phyloP scores from a whole-genome alignment of 2,113 vertebrate genomes.

The Lethenteron camtschaticum region DNA sequence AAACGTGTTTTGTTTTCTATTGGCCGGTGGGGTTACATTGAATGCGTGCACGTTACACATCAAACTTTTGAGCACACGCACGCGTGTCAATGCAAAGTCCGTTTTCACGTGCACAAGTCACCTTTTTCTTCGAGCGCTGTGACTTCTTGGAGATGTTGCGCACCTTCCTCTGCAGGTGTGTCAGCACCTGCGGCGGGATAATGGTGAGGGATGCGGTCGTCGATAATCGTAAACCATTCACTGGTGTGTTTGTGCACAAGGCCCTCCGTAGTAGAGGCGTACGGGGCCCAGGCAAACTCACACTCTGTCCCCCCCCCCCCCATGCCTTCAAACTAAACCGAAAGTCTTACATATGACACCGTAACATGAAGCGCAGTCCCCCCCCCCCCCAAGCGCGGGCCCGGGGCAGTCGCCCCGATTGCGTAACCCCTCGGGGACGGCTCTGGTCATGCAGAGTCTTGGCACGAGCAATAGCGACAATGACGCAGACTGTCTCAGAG shows the following conservation, averaged over 20 bases:
- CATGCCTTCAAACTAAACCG: not conserved
- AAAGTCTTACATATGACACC: not conserved
- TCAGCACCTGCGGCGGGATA: constrained; percentile 27
- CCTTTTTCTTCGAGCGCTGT: constrained; percentile 43
- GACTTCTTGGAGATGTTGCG: constrained; percentile 58
- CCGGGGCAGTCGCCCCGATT: too few relatives aligned
- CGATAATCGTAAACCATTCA: not conserved
- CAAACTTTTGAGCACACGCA: too few relatives aligned
- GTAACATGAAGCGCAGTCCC: not conserved
- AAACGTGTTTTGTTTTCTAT: too few relatives aligned
- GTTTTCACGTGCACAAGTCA: constrained; percentile 14
- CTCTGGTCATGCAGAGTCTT: too few relatives aligned
- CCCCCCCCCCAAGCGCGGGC: too few relatives aligned
- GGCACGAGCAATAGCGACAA: too few relatives aligned
- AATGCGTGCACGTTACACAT: too few relatives aligned
- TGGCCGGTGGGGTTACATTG: too few relatives aligned
- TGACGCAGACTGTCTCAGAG: too few relatives aligned
- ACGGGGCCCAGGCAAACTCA: not conserved
- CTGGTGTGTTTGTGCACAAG: not conserved
- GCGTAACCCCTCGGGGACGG: too few relatives aligned
- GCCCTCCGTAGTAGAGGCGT: not conserved
- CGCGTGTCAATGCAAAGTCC: too few relatives aligned
- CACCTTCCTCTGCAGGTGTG: constrained; percentile 50
- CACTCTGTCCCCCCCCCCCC: not conserved
- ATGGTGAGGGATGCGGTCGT: not conserved